Base-by-base conservation (phyloP, 2,113 vertebrate species). In the Eptatretus burgeri region DNA sequence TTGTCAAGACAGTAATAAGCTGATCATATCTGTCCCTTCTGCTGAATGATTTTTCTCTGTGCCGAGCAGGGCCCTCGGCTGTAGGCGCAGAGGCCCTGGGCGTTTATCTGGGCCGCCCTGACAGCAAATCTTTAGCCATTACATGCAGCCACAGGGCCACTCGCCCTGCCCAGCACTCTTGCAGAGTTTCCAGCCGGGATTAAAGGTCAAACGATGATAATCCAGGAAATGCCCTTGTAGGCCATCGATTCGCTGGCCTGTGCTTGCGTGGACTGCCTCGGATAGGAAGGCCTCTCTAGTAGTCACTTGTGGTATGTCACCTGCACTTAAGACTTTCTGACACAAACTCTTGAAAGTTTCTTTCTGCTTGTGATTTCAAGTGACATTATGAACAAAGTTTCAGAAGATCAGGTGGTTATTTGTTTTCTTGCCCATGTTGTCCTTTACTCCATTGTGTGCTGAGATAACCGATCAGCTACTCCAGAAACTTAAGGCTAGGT, bases 181-280 rank as follows among this genome's bases (percentile, higher is more conserved):
- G n/a, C n/a, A n/a, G 56, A 60, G 56, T n/a, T 20, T 60, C 56
- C 56, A 20, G 56, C 56, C 56, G 20, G 56, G 56, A 60, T 60
- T 60, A 60, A 60, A 60, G 56, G 56, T 60, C 56, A 60, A 60
- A 60, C 56, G 56, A 60, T 60, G 56, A 60, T 60, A 60, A 60
- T 60, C 56, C 56, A 60, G 56, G n/a, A 20, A 60, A 20, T 20
- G 56, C 20, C 56, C 56, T 60, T 60, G 56, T 60, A 20, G 9
- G 56, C 56, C 56, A 60, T 60, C 20, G 56, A 60, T 60, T 60
- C n/a, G 56, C 12, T 41, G 7, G 27, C 27, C 27, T 41, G 27
- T 41, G 27, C 27, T 41, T 41, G 27, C 7, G 27, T 41, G 27
- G 27, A 41, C 27, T 41, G 27, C 27, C 27, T 41, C 27, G 27